phyloP scores from a whole-genome alignment of 1,140 invertebrate species.

The Tyrophagus putrescentiae region DNA sequence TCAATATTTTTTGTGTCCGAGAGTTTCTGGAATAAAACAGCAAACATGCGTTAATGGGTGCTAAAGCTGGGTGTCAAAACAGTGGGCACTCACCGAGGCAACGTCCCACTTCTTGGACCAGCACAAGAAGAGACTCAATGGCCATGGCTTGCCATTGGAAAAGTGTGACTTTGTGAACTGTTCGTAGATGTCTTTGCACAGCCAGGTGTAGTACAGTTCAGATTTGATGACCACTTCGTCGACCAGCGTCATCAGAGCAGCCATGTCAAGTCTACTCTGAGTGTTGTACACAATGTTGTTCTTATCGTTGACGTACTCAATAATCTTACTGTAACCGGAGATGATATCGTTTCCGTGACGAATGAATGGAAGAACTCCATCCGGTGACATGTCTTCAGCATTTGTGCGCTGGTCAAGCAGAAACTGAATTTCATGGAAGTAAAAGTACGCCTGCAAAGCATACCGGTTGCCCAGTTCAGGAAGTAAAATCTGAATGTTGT shows the following conservation, averaged over 20 bases:
- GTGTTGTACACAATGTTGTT: background rate
- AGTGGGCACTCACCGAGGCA: background rate
- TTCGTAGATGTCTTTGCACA: background rate
- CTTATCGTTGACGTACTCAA: background rate
- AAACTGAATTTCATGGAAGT: background rate
- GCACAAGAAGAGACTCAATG: background rate
- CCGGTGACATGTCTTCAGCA: constrained; percentile 8
- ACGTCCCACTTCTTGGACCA: constrained; percentile 4
- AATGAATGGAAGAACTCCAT: background rate
- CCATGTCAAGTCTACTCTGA: background rate
- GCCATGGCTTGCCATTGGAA: constrained; percentile 1
- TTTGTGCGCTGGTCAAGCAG: background rate
- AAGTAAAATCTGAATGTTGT: constrained; percentile 3
- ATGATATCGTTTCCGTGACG: background rate
- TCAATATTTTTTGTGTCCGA: background rate
- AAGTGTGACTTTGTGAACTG: background rate
- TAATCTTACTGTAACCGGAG: background rate
- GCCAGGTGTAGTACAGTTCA: constrained; percentile 9
- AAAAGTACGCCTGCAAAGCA: background rate
- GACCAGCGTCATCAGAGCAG: background rate
- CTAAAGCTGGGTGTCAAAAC: background rate
- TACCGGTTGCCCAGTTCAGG: background rate
- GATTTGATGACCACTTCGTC: background rate
- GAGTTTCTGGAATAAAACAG: background rate
- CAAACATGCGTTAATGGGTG: background rate